These are phyloP conservation scores for Myotis daubentonii DNA, from an alignment of 2,797 vertebrate species.

Conservation along the genomic window DNA sequence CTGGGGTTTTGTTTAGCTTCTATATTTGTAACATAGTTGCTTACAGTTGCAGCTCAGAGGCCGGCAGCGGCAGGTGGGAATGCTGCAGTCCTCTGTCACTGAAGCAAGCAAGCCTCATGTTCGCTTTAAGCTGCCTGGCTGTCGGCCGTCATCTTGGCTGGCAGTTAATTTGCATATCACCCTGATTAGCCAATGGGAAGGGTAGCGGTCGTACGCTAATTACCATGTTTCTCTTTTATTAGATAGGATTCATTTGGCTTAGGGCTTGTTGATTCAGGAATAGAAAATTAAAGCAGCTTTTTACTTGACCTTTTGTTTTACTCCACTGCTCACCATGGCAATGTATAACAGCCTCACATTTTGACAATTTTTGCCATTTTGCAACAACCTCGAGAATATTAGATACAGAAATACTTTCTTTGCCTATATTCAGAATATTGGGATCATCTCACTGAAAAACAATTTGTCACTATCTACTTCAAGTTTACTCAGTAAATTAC, in stretches of 20 bases:
- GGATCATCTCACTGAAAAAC: background rate
- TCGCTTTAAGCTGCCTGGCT: too few relatives aligned
- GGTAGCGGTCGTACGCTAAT: too few relatives aligned
- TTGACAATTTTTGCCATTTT: background rate
- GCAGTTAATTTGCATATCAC: too few relatives aligned
- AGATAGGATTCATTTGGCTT: background rate
- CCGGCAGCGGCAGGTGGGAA: too few relatives aligned
- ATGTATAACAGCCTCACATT: background rate
- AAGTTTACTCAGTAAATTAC: background rate
- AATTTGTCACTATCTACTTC: slow-evolving; percentile 21
- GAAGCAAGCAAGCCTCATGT: too few relatives aligned
- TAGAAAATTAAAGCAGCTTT: background rate
- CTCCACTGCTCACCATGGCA: background rate
- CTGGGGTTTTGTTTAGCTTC: too few relatives aligned
- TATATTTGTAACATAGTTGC: too few relatives aligned
- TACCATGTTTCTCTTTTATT: too few relatives aligned
- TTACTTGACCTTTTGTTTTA: background rate
- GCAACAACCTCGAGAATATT: background rate
- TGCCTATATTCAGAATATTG: background rate
- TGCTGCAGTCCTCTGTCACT: too few relatives aligned
- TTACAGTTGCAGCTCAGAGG: too few relatives aligned
- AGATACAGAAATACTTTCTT: background rate
- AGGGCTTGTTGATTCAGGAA: background rate
- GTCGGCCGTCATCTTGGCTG: too few relatives aligned
- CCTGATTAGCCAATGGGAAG: too few relatives aligned